A percentile compares a stretch with the other conserved stretches of the same genome.
Conservation (phyloP, 2,113 vertebrate species). For the Solea senegalensis region DNA sequence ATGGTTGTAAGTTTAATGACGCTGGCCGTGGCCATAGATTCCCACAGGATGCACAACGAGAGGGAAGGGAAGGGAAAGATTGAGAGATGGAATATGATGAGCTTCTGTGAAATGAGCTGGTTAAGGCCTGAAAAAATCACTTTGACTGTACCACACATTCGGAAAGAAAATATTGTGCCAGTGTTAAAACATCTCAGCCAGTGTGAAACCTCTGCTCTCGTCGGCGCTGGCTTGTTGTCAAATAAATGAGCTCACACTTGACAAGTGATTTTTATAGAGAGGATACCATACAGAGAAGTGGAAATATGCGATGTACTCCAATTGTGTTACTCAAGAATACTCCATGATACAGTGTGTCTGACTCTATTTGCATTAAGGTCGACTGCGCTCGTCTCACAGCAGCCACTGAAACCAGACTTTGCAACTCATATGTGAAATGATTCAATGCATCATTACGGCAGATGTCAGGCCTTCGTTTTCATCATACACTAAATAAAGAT, state of each 20-base stretch:
- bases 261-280: background rate
- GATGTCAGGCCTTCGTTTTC: slow-evolving; percentile 18
- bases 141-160: background rate
- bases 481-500: background rate
- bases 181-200: slow-evolving; percentile 24
- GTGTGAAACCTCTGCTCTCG: slow-evolving; percentile 32
- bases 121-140: slow-evolving; percentile 7
- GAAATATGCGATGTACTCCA: slow-evolving; percentile 7
- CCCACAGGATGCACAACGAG: slow-evolving; percentile 9
- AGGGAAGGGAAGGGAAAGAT: background rate
- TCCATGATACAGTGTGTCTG: background rate
- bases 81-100: slow-evolving; percentile 7
- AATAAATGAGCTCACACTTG: slow-evolving; percentile 9
- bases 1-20: slow-evolving; percentile 74
- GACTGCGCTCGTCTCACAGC: background rate
- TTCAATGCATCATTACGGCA: slow-evolving; percentile 13
- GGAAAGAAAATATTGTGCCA: slow-evolving; percentile 29
- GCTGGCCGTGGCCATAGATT: slow-evolving; percentile 55
- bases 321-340: slow-evolving; percentile 2
- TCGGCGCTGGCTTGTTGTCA: slow-evolving; percentile 19
- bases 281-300: background rate
- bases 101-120: slow-evolving; percentile 12
- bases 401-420: background rate
- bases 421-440: slow-evolving; percentile 22
- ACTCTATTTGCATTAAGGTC: slow-evolving; percentile 4